Evolutionary conservation across 2,797 vertebrate species (phyloP).

Genomic region (Loriculus beryllinus): DNA sequence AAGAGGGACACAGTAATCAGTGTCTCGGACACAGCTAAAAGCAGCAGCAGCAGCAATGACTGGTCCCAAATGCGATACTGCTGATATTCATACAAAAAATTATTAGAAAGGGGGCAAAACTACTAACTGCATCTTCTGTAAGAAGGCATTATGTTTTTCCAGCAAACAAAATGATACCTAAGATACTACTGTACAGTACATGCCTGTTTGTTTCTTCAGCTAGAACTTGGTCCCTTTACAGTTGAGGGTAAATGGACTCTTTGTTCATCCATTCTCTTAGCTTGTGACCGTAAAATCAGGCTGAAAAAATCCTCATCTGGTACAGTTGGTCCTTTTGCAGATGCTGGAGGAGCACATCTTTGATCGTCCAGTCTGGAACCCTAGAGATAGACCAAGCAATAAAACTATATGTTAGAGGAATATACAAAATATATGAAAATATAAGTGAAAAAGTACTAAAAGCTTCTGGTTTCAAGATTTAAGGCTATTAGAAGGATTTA

Average conservation of each 20-base stretch:
- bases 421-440: background rate
- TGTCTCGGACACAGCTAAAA: background rate
- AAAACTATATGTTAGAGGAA: background rate
- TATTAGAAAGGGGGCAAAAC: background rate
- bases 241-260: conserved; percentile 86
- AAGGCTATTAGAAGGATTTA: background rate
- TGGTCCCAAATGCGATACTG: background rate
- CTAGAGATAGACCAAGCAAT: conserved; percentile 67
- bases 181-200: background rate
- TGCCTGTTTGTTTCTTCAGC: conserved; percentile 62
- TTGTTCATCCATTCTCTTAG: conserved; percentile 96
- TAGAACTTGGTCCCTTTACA: conserved; percentile 69
- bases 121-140: background rate
- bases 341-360: conserved; percentile 88
- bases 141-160: conserved; percentile 19
- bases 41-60: background rate
- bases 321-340: conserved; percentile 86
- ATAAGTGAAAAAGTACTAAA: background rate
- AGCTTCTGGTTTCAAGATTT: background rate
- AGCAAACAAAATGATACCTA: background rate
- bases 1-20: background rate
- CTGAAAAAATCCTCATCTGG: conserved; percentile 98
- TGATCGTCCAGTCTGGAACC: conserved; percentile 96
- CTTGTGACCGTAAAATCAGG: conserved; percentile 94
- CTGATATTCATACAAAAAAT: background rate